A percentile compares a stretch with the other conserved stretches of the same genome.
These are phyloP conservation scores for Alcis repandata DNA, from an alignment of 2,888 invertebrate genomes.

Conservation along the genomic window DNA sequence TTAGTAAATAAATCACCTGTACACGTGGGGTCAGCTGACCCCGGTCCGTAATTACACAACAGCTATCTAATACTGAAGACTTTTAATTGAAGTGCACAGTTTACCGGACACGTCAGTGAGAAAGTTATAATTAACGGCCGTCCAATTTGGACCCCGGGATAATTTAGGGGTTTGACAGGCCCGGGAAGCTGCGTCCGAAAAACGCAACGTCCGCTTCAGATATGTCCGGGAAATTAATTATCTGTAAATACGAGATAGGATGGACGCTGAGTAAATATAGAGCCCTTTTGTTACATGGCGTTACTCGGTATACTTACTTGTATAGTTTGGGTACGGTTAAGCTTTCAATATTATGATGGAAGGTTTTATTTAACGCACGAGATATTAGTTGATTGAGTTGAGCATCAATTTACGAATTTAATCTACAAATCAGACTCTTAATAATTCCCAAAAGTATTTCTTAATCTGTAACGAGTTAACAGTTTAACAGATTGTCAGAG, in stretches of 20 bases:
- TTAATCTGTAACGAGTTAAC: no score
- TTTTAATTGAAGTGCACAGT: conserved; percentile 74
- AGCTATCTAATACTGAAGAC: conserved; percentile 62
- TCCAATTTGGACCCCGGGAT: conserved; percentile 68
- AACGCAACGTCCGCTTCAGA: conserved; percentile 44
- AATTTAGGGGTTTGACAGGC: conserved; percentile 71
- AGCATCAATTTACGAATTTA: no score
- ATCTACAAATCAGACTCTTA: no score
- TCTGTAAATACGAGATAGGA: conserved; percentile 34
- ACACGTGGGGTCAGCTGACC: conserved; percentile 33
- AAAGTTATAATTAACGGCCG: conserved; percentile 80
- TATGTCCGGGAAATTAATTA: conserved; percentile 44
- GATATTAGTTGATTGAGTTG: no score
- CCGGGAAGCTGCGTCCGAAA: conserved; percentile 41
- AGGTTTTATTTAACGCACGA: no score
- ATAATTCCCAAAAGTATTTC: no score
- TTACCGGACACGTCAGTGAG: conserved; percentile 65
- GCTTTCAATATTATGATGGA: not conserved
- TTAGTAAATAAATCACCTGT: conserved; percentile 46
- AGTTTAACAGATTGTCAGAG: no score
- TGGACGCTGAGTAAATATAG: conserved; percentile 6
- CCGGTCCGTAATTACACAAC: conserved; percentile 54
- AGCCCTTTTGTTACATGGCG: not conserved
- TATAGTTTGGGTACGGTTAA: not conserved
- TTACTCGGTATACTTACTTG: not conserved